Evolutionary conservation across 2,113 vertebrate species (phyloP), one percentile per base, ranked within the genome.

Genomic region (Aplodontia rufa): DNA sequence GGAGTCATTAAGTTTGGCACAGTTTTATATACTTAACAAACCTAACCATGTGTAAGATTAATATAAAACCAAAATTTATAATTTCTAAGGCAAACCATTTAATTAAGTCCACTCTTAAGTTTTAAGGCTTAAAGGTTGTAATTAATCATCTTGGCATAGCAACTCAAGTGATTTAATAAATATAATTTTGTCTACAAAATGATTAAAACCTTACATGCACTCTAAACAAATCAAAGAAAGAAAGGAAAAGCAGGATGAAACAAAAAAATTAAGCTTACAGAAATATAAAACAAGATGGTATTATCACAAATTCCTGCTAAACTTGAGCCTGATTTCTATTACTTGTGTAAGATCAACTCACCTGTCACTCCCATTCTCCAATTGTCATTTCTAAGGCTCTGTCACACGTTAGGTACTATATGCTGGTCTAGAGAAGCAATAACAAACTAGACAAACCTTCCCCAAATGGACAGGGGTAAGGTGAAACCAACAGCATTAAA

Each of bases 21-120:
- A 30, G 28, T 80, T 81, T 51, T 87, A 82, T n/a, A n/a, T n/a
- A n/a, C 40, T 94, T 49, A 79, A 3, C 47, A 91, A 96, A 83
- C 24, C 14, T 64, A 24, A 58, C 12, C 6, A 20, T 22, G 53
- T 42, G 8, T 71, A 85, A 37, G 17, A 20, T 11, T 42, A 64
- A 37, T 13, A 71, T 35, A 45, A 74, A 90, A 86, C 10, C 16
- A 16, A 76, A 75, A 64, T 66, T 55, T 11, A 16, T 58, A 3
- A 68, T 24, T 78, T 93, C 75, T 81, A 82, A 62, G 58, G 26
- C 20, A 71, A 91, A 64, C n/a, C n/a, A n/a, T n/a, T n/a, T 62
- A 45, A 84, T n/a, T 8, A 64, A 51, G 32, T 81, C 37, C 40
- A 71, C 45, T 42, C 12, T 53, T 64, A n/a, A 66, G 10, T 32